phyloP scores from a whole-genome alignment of 2,888 invertebrate genomes.

The Catocala fraxini region DNA sequence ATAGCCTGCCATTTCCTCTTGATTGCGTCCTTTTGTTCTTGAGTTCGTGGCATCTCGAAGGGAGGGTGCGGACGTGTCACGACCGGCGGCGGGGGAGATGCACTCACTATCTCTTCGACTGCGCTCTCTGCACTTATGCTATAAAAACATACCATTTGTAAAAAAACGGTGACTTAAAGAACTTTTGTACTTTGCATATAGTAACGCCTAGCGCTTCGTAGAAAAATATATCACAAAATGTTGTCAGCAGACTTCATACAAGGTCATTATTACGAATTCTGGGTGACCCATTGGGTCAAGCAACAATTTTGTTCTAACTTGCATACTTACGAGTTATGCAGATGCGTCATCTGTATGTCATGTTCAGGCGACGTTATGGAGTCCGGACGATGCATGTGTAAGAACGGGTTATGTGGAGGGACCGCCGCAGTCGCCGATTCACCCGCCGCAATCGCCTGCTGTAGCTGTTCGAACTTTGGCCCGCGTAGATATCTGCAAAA shows the following conservation, averaged over 20 bases:
- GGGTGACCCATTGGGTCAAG: too few relatives aligned
- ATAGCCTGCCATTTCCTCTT: conserved; percentile 94
- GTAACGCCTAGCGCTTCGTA: too few relatives aligned
- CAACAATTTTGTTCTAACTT: neutral
- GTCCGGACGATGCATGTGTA: conserved; percentile 85
- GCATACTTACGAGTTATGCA: conserved; percentile 63
- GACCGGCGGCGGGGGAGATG: conserved; percentile 59
- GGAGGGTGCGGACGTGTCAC: conserved; percentile 63
- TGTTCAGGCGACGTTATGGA: conserved; percentile 56
- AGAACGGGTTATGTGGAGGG: conserved; percentile 87
- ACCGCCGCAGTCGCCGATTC: conserved; percentile 89
- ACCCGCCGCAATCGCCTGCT: conserved; percentile 95
- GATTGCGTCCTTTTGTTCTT: conserved; percentile 93
- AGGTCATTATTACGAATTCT: too few relatives aligned
- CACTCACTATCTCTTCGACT: conserved; percentile 55
- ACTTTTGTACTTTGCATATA: too few relatives aligned
- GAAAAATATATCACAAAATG: too few relatives aligned
- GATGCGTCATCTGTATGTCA: conserved; percentile 76
- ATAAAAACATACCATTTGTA: neutral
- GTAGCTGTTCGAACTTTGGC: conserved; percentile 95
- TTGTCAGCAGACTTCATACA: too few relatives aligned
- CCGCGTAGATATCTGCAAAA: conserved; percentile 92
- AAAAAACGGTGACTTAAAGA: too few relatives aligned
- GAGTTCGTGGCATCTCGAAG: conserved; percentile 88
- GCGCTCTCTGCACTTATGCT: conserved; percentile 55